Base-by-base conservation (phyloP, 2,113 vertebrate species). In the Chaetops frenatus region DNA sequence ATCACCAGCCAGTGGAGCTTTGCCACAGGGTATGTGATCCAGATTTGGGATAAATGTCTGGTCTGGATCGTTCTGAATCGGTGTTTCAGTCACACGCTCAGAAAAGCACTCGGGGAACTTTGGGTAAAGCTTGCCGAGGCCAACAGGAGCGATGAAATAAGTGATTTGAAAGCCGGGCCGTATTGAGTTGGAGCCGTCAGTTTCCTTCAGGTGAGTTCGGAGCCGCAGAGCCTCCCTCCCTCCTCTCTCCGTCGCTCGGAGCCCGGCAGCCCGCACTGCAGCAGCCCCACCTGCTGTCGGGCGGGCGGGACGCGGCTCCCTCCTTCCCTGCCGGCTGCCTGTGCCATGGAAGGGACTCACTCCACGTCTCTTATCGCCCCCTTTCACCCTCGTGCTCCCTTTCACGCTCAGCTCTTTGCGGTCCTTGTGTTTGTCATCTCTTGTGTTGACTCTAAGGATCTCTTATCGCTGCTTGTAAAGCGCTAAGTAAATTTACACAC, bases 201-300 rank as follows among this genome's bases (percentile, higher is more conserved):
- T 10, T 19, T 51, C 21, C 35, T 1, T 1, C 47, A 7, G 45
- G 47, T 12, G 50, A 8, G 17, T 4, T 12, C 1, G 50, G 24
- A 19, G 9, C 1, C 16, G 9, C 29, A 1, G 35, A 8, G 21
- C n/a, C 12, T 40, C 28, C 12, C 1, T 48, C 6, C 5, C 12
- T 42, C 3, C 10, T 23, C 17, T 5, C 20, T 22, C 8, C 18
- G 1, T 45, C 22, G 10, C 14, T 20, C 10, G 16, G 21, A 19
- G 44, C 56, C 44, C 17, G 16, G 2, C 67, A 4, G 86, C 60
- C 86, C 53, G 77, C 51, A 96, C 93, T 54, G 92, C 92, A 81
- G 91, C 27, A 96, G 96, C 96, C 94, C 97, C 98, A 97, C 96
- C 98, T 98, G 97, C 97, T 97, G 98, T 97, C 76, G 71, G 61